phyloP scores from a whole-genome alignment of 2,797 vertebrate species.

The Acropternis orthonyx region DNA sequence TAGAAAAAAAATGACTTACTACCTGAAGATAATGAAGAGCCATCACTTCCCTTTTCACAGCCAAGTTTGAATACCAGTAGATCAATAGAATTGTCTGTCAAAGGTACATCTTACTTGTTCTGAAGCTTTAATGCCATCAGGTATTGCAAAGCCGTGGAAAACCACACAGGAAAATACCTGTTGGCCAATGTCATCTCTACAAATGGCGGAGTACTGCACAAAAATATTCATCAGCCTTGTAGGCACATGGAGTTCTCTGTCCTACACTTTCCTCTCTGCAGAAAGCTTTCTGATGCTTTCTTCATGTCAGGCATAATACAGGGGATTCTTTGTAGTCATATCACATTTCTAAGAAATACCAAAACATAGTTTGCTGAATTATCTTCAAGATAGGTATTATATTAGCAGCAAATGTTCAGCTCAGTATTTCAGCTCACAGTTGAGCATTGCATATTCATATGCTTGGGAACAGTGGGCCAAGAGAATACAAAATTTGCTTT shows the following conservation, averaged over 20 bases:
- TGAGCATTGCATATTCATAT: not conserved
- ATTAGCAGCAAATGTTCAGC: not conserved
- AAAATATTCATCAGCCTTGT: not conserved
- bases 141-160: not conserved
- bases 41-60: not conserved
- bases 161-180: not conserved
- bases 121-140: not conserved
- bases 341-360: not conserved
- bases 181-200: not conserved
- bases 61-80: not conserved
- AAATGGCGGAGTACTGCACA: not conserved
- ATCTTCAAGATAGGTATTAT: not conserved
- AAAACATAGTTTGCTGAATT: not conserved
- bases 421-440: not conserved
- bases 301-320: not conserved
- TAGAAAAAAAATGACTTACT: not conserved
- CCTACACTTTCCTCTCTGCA: not conserved
- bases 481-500: not conserved
- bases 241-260: fast-evolving
- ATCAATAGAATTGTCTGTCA: not conserved
- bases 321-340: not conserved
- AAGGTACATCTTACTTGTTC: not conserved
- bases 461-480: not conserved
- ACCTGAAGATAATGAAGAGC: not conserved
- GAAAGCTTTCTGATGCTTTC: not conserved